A percentile compares a stretch with the other conserved stretches of the same genome.
phyloP scores from a whole-genome alignment of 2,113 vertebrate genomes.

The Menura novaehollandiae region DNA sequence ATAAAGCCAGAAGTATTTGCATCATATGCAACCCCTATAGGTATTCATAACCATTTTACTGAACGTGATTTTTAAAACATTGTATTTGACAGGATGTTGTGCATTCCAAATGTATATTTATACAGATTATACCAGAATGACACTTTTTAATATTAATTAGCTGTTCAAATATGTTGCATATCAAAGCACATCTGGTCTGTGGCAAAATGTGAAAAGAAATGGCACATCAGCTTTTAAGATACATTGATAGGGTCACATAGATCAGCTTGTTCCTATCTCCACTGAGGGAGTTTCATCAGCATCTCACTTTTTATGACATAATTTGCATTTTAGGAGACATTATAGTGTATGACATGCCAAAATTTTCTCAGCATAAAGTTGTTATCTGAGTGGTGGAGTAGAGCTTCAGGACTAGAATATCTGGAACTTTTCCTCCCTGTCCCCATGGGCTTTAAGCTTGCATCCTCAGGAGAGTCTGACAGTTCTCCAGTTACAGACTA shows the following conservation, averaged over 20 bases:
- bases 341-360: neutral
- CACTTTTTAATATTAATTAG: conserved; percentile 57
- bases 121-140: neutral
- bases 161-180: neutral
- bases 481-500: neutral
- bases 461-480: neutral
- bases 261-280: conserved; percentile 10
- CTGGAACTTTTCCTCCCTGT: neutral
- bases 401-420: neutral
- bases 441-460: neutral
- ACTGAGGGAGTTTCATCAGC: neutral
- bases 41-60: neutral
- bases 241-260: conserved; percentile 7
- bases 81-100: neutral
- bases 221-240: conserved; percentile 17
- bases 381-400: neutral
- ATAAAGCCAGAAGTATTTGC: neutral
- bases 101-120: neutral
- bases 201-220: conserved; percentile 35
- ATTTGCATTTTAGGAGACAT: conserved; percentile 2
- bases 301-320: neutral
- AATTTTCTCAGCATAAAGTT: neutral
- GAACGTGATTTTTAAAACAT: neutral
- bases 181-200: conserved; percentile 54
- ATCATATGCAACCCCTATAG: neutral